phyloP scores from a whole-genome alignment of 2,797 vertebrate genomes.

The Melanogrammus aeglefinus region DNA sequence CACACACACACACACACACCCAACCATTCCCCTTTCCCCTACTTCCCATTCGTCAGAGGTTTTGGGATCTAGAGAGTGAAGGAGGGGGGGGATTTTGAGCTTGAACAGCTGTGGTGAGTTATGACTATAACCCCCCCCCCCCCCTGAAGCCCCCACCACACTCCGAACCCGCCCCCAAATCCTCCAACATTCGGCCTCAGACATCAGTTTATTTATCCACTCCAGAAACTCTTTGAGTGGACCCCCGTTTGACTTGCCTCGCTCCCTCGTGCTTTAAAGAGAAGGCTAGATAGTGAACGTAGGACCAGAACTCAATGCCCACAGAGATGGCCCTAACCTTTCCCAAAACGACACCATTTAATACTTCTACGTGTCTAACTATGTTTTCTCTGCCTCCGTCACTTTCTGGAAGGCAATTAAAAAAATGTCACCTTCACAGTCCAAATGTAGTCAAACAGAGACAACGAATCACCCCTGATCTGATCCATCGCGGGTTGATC shows the following conservation, averaged over 20 bases:
- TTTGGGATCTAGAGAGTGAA: slow-evolving; percentile 31
- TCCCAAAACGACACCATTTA: neutral
- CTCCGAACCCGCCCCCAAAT: slow-evolving; percentile 11
- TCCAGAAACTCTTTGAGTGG: slow-evolving; percentile 42
- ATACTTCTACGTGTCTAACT: neutral
- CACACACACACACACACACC: neutral
- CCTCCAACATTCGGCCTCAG: slow-evolving; percentile 42
- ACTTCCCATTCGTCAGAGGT: slow-evolving; percentile 20
- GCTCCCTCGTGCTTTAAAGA: neutral
- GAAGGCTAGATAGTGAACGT: neutral
- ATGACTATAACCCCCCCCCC: slow-evolving; percentile 31
- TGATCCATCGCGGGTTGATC: neutral
- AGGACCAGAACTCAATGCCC: neutral
- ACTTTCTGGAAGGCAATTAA: neutral
- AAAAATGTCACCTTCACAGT: neutral
- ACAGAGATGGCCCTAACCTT: neutral
- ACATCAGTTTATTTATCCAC: slow-evolving; percentile 55
- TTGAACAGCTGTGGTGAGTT: slow-evolving; percentile 63
- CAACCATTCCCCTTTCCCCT: neutral
- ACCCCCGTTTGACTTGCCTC: neutral
- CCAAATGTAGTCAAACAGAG: neutral
- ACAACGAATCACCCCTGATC: neutral
- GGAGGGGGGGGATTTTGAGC: slow-evolving; percentile 30
- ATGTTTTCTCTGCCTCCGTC: neutral
- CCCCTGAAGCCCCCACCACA: slow-evolving; percentile 26